A percentile compares a stretch with the other conserved stretches of the same genome.
phyloP scores from a whole-genome alignment of 1,140 invertebrate species.

The Diabrotica undecimpunctata region DNA sequence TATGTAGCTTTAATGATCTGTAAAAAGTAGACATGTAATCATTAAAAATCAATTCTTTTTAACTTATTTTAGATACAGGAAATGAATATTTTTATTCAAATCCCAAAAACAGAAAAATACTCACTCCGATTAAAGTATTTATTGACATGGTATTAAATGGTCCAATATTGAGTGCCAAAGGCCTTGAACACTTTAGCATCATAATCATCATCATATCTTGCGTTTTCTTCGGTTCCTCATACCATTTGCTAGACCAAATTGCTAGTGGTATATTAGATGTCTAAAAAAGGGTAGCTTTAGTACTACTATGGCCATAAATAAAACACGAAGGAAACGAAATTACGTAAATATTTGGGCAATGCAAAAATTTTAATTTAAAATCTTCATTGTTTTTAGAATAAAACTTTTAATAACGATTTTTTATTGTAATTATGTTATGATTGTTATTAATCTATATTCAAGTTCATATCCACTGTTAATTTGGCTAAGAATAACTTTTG shows the following conservation, averaged over 20 bases:
- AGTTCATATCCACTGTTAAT: no score
- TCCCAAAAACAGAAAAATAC: neutral
- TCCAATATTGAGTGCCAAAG: conserved; percentile 19
- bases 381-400: no score
- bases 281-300: conserved; percentile 10
- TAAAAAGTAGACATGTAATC: conserved; percentile 5
- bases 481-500: no score
- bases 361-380: no score
- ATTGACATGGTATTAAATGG: conserved; percentile 24
- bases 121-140: conserved; percentile 22
- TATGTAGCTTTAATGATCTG: conserved; percentile 23
- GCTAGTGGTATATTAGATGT: conserved; percentile 13
- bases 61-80: neutral
- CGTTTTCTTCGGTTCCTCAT: conserved; percentile 13
- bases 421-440: no score
- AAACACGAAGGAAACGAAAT: neutral
- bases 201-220: conserved; percentile 26
- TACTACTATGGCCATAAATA: neutral
- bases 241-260: conserved; percentile 26
- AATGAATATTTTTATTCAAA: neutral
- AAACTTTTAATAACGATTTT: no score
- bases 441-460: no score
- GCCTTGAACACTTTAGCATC: conserved; percentile 20
- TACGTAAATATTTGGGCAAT: neutral
- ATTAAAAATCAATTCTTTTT: neutral